These are phyloP conservation scores for Metridium senile DNA, from an alignment of 92 coral and sea anemone genomes.

Conservation along the genomic window DNA sequence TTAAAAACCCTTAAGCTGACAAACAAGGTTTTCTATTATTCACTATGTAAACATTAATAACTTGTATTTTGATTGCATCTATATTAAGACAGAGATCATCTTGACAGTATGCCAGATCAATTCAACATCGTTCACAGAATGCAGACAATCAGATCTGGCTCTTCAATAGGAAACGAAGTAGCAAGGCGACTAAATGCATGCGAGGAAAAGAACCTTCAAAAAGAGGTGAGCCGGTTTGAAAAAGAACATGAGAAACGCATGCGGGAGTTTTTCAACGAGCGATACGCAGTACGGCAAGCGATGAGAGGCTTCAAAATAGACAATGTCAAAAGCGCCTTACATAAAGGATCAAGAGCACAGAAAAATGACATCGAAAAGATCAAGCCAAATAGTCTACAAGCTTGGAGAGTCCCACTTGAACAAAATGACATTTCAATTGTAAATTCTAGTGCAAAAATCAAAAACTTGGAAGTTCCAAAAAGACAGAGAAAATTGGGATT, in stretches of 20 bases:
- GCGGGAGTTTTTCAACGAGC: constrained; percentile 52
- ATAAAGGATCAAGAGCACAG: background rate
- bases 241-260: constrained; percentile 65
- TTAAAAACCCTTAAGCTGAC: background rate
- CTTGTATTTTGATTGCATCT: constrained; percentile 1
- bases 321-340: background rate
- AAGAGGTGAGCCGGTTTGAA: constrained; percentile 52
- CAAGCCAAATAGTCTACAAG: background rate
- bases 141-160: constrained; percentile 22
- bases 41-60: constrained; percentile 16
- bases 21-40: background rate
- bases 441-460: background rate
- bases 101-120: constrained; percentile 18
- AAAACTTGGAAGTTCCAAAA: background rate
- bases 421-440: background rate
- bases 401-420: background rate
- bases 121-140: constrained; percentile 7
- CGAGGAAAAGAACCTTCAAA: constrained; percentile 60
- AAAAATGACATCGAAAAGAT: background rate
- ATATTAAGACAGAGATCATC: background rate
- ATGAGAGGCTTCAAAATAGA: constrained; percentile 47
- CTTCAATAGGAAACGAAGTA: constrained; percentile 60
- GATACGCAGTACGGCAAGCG: constrained; percentile 43
- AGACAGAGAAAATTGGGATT: background rate
- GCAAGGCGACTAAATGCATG: constrained; percentile 71